These are phyloP conservation scores for Triplophysa rosa DNA, from an alignment of 2,113 vertebrate genomes.

Conservation along the genomic window DNA sequence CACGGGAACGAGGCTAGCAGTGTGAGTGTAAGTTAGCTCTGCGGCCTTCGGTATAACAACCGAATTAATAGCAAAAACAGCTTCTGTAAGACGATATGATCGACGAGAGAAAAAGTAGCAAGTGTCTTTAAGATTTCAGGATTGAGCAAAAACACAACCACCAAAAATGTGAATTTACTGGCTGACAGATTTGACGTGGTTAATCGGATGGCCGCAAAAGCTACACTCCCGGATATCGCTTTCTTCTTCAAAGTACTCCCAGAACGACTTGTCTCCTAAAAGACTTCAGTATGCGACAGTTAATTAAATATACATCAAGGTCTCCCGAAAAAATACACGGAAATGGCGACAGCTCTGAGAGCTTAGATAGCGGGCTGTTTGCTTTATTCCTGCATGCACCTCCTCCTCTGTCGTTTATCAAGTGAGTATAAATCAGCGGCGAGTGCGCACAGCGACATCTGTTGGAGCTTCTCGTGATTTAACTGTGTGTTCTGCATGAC, in stretches of 20 bases:
- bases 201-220: background rate
- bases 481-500: background rate
- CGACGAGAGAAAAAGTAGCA: no score
- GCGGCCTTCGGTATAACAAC: background rate
- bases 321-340: background rate
- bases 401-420: background rate
- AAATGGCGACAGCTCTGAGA: constrained; percentile 42
- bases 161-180: background rate
- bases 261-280: background rate
- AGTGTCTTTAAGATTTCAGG: background rate
- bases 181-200: background rate
- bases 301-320: background rate
- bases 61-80: no score
- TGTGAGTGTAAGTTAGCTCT: background rate
- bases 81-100: background rate
- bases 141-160: background rate
- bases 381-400: background rate
- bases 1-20: background rate
- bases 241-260: background rate
- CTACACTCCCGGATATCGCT: constrained; percentile 16
- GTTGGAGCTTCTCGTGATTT: background rate
- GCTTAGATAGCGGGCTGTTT: background rate
- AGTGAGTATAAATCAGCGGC: background rate
- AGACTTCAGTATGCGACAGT: background rate
- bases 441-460: constrained; percentile 26